These are phyloP conservation scores for Ennomos erosarius DNA, from an alignment of 2,888 invertebrate species.

Conservation along the genomic window DNA sequence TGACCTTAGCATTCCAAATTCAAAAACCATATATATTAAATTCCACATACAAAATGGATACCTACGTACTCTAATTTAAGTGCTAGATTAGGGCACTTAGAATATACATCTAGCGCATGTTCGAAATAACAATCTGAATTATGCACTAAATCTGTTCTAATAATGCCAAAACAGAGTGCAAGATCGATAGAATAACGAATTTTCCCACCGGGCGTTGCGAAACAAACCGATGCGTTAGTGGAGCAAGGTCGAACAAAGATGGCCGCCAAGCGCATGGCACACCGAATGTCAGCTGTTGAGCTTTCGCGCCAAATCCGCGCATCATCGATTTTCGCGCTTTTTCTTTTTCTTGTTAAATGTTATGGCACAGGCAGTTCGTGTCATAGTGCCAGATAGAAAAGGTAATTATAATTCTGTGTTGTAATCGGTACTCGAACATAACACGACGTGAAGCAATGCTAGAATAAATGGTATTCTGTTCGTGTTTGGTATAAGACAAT, in stretches of 20 bases:
- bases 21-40: slow-evolving; percentile 21
- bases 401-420: slow-evolving; percentile 10
- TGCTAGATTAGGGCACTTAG: too few relatives aligned
- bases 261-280: slow-evolving; percentile 71
- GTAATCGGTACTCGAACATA: slow-evolving; percentile 3
- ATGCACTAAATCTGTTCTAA: slow-evolving; percentile 33
- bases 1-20: slow-evolving; percentile 18
- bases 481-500: slow-evolving; percentile 14
- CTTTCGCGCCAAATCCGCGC: slow-evolving; percentile 70
- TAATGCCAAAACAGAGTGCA: slow-evolving; percentile 51
- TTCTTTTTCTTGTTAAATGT: slow-evolving; percentile 35
- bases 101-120: slow-evolving; percentile 5
- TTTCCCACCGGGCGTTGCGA: slow-evolving; percentile 76
- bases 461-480: slow-evolving; percentile 5
- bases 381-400: slow-evolving; percentile 11
- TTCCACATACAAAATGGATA: slow-evolving; percentile 2
- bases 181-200: slow-evolving; percentile 67
- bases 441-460: slow-evolving; percentile 11
- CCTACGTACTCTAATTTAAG: slow-evolving; percentile 15
- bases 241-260: slow-evolving; percentile 78
- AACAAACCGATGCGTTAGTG: slow-evolving; percentile 70
- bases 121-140: slow-evolving; percentile 4
- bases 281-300: slow-evolving; percentile 66
- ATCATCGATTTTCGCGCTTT: slow-evolving; percentile 54
- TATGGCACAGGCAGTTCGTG: slow-evolving; percentile 14